Percentiles rank a stretch among this genome's conserved stretches.
These are phyloP conservation scores for Antrozous pallidus DNA, from an alignment of 2,797 vertebrate genomes.

Conservation along the genomic window DNA sequence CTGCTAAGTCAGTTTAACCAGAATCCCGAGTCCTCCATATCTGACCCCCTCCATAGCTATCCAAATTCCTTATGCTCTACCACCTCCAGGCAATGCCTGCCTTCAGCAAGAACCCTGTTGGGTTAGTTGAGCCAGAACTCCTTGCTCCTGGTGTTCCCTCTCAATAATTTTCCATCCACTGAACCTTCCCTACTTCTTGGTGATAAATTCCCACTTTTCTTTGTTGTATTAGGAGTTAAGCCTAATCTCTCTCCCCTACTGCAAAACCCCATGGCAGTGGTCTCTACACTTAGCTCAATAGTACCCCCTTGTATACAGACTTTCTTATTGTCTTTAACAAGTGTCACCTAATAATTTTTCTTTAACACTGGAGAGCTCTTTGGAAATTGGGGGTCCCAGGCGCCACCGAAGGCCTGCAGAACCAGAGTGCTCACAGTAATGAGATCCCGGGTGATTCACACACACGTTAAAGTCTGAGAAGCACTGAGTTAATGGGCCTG, in stretches of 20 bases:
- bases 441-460: background rate
- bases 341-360: background rate
- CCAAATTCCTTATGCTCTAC: background rate
- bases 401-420: background rate
- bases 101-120: background rate
- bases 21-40: background rate
- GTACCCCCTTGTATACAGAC: background rate
- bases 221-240: background rate
- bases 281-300: too few species aligned
- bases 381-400: background rate
- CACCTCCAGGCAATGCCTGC: background rate
- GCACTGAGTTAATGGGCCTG: too few species aligned
- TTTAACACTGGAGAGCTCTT: background rate
- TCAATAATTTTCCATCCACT: background rate
- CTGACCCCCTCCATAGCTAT: background rate
- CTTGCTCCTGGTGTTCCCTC: too few species aligned
- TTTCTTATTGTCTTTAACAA: background rate
- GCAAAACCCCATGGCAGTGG: fast-evolving
- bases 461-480: background rate
- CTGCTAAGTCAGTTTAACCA: background rate
- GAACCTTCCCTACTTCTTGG: background rate
- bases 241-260: background rate
- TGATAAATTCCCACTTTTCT: background rate
- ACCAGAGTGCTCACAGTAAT: fast-evolving
- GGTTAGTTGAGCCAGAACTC: background rate